Evolutionary conservation across 23 tunicate species (phyloP).

Genomic region (Clavelina lepadiformis): DNA sequence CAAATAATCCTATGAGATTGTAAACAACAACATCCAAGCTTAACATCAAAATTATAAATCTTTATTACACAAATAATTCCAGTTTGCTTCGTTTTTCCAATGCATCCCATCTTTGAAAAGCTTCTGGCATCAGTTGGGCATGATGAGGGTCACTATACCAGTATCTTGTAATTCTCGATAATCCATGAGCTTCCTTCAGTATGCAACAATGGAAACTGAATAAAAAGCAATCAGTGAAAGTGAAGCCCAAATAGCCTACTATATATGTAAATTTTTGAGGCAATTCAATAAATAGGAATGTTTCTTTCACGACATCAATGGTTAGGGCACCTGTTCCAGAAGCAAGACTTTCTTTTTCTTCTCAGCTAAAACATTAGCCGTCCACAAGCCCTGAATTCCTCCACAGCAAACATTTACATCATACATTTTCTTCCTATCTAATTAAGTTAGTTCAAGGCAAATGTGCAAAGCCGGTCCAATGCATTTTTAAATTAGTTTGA

Average conservation of each 20-base stretch:
- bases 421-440: no score
- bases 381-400: conserved; percentile 7
- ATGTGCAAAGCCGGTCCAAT: no score
- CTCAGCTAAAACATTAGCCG: conserved; percentile 1
- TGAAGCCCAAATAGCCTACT: no score
- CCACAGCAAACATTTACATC: conserved; percentile 6
- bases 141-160: conserved; percentile 11
- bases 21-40: no score
- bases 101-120: conserved; percentile 35
- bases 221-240: no score
- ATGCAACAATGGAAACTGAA: conserved; percentile 54
- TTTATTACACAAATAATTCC: conserved; percentile 34
- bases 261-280: no score
- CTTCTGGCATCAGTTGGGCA: conserved; percentile 61
- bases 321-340: conserved; percentile 22
- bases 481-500: no score
- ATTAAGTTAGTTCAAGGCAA: no score
- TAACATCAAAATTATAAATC: no score
- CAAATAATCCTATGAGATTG: no score
- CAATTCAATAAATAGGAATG: no score
- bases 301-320: no score
- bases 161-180: conserved; percentile 37
- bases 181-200: conserved; percentile 66
- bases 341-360: conserved; percentile 7
- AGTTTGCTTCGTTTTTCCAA: conserved; percentile 9